These are phyloP conservation scores for Calliopsis andreniformis DNA, from an alignment of 1,140 invertebrate genomes.

Conservation along the genomic window DNA sequence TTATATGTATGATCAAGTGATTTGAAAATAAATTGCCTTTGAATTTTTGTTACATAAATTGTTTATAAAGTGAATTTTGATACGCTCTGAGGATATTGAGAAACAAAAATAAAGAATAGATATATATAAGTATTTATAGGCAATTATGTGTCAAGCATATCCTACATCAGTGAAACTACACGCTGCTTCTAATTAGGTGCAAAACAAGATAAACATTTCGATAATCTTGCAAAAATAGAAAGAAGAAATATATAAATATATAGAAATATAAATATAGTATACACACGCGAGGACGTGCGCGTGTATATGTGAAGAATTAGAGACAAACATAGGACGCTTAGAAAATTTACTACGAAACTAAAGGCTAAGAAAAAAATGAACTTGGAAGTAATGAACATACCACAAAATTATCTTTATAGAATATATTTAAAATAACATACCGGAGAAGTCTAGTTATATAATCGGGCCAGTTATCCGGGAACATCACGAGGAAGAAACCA, in stretches of 20 bases:
- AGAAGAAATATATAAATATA: slow-evolving; percentile 46
- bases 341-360: slow-evolving; percentile 71
- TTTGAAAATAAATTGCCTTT: not conserved
- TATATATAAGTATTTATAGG: slow-evolving; percentile 35
- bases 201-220: slow-evolving; percentile 64
- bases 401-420: slow-evolving; percentile 54
- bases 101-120: slow-evolving; percentile 31
- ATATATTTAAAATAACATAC: slow-evolving; percentile 82
- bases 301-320: slow-evolving; percentile 50
- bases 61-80: slow-evolving; percentile 18
- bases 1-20: slow-evolving; percentile 4
- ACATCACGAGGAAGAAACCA: slow-evolving; percentile 96
- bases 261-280: slow-evolving; percentile 55
- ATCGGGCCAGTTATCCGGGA: slow-evolving; percentile 97
- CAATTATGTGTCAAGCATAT: slow-evolving; percentile 48
- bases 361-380: slow-evolving; percentile 71
- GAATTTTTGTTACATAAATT: slow-evolving; percentile 11
- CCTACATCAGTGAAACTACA: slow-evolving; percentile 67
- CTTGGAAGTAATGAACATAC: slow-evolving; percentile 74
- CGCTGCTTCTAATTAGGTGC: slow-evolving; percentile 73
- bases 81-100: slow-evolving; percentile 8
- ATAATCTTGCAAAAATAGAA: slow-evolving; percentile 66
- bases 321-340: slow-evolving; percentile 58
- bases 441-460: slow-evolving; percentile 93
- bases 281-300: slow-evolving; percentile 34